Conservation (phyloP, 2,888 invertebrate genomes). For the Pandemis heparana region DNA sequence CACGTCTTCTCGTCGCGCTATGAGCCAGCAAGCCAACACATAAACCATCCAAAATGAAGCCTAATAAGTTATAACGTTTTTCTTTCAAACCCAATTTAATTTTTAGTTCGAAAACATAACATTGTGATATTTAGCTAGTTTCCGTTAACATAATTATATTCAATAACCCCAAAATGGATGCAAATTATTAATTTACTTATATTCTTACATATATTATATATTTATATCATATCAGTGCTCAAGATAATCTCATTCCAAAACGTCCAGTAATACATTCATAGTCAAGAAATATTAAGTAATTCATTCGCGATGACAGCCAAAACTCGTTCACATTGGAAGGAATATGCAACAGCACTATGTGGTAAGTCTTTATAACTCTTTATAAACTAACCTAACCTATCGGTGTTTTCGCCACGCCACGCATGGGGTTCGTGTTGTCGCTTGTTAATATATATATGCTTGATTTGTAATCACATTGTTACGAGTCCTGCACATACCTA, state of each 20-base stretch:
- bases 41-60: conserved; percentile 85
- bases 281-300: conserved; percentile 62
- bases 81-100: conserved; percentile 75
- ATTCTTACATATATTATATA: conserved; percentile 39
- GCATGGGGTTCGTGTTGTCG: conserved; percentile 29
- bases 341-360: conserved; percentile 85
- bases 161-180: conserved; percentile 77
- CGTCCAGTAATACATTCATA: conserved; percentile 68
- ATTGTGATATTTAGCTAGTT: conserved; percentile 85
- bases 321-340: conserved; percentile 85
- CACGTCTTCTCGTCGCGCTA: conserved; percentile 74
- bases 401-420: conserved; percentile 47
- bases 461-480: conserved; percentile 15
- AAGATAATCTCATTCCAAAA: conserved; percentile 85
- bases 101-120: conserved; percentile 83
- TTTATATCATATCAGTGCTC: conserved; percentile 80
- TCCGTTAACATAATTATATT: conserved; percentile 73
- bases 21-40: conserved; percentile 83
- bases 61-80: conserved; percentile 84
- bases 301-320: conserved; percentile 80
- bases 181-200: conserved; percentile 73
- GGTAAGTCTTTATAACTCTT: conserved; percentile 70
- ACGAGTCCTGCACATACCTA: neutral
- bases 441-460: conserved; percentile 10
- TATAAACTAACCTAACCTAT: conserved; percentile 69